Percentiles rank a stretch among this genome's conserved stretches.
phyloP scores from a whole-genome alignment of 2,888 invertebrate species.

The Mylabris sibirica region DNA sequence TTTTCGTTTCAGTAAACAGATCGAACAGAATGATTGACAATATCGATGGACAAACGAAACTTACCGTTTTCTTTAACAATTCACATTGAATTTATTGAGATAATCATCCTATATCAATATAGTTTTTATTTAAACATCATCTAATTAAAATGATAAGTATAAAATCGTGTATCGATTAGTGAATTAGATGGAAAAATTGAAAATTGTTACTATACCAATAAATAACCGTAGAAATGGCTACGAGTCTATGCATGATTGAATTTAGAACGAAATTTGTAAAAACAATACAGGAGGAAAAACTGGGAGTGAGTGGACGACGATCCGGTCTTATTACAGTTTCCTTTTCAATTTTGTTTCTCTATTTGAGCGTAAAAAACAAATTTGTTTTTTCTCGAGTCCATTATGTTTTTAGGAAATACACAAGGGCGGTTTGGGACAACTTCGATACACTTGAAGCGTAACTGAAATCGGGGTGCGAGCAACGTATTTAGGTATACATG shows the following conservation, averaged over 20 bases:
- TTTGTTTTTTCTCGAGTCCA: slow-evolving; percentile 60
- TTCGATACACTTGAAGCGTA: slow-evolving; percentile 13
- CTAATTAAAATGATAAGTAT: too few species aligned
- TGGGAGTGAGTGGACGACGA: slow-evolving; percentile 41
- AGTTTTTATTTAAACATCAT: slow-evolving; percentile 25
- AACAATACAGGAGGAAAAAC: slow-evolving; percentile 44
- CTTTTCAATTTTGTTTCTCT: slow-evolving; percentile 60
- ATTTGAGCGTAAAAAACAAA: slow-evolving; percentile 60
- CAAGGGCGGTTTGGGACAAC: slow-evolving; percentile 14
- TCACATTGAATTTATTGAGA: slow-evolving; percentile 54
- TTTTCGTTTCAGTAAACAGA: slow-evolving; percentile 54
- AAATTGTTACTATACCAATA: slow-evolving; percentile 21
- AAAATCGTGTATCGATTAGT: too few species aligned
- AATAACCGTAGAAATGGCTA: slow-evolving; percentile 46
- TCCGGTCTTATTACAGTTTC: slow-evolving; percentile 56
- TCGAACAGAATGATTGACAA: slow-evolving; percentile 56
- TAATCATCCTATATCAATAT: slow-evolving; percentile 57
- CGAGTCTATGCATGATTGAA: slow-evolving; percentile 51
- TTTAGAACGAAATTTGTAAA: slow-evolving; percentile 49
- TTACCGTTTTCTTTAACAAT: slow-evolving; percentile 41
- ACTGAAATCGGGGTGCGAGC: slow-evolving; percentile 21
- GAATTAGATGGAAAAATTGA: slow-evolving; percentile 1
- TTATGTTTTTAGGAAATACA: slow-evolving; percentile 46
- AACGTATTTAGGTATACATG: slow-evolving; percentile 13
- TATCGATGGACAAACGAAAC: slow-evolving; percentile 44